Base-by-base conservation (phyloP, 2,113 vertebrate genomes). In the Amblyornis subalaris region DNA sequence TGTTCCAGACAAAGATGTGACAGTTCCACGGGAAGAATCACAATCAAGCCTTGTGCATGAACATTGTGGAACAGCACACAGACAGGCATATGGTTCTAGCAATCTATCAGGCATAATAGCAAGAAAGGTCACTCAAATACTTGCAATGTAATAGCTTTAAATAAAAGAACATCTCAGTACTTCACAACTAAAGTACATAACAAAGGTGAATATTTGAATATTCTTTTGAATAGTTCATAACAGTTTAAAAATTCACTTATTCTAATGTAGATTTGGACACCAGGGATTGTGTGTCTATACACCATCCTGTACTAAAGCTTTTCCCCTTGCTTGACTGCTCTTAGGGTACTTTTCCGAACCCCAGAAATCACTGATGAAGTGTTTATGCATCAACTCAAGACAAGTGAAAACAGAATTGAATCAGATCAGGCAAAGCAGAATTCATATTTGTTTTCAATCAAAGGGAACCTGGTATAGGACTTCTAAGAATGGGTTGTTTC, bases 1-100 rank as follows among this genome's bases (percentile, higher is more conserved):
- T 38, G 89, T 85, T 97, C 83, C 94, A 97, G 84, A 96, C 80
- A 84, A 93, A 84, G 44, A 89, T n/a, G 80, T 91, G 96, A 97
- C 85, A 97, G 87, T 17, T 91, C 77, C 75, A 53, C 42, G 82
- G 33, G n/a, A 74, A 75, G 51, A 69, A 77, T 55, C 60, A 65
- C 33, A 72, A n/a, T 33, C 15, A 71, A 60, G 40, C 51, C 29
- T 67, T 87, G 28, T 35, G 25, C 51, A 50, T 22, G 51, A 87
- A 55, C 38, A 38, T 13, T 77, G 61, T 5, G 6, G 47, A 67
- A 23, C 1, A 75, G 44, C 74, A 87, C 9, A 62, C 4, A 45
- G 11, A 54, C 3, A 47, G 12, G 53, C 26, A 71, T 25, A 18
- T 0, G 35, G 24, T 4, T 73, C 47, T 21, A 79, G 60, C 70